Percentiles rank a stretch among this genome's conserved stretches.
Conservation (phyloP, 1,140 invertebrate genomes). For the Microplitis demolitor region DNA sequence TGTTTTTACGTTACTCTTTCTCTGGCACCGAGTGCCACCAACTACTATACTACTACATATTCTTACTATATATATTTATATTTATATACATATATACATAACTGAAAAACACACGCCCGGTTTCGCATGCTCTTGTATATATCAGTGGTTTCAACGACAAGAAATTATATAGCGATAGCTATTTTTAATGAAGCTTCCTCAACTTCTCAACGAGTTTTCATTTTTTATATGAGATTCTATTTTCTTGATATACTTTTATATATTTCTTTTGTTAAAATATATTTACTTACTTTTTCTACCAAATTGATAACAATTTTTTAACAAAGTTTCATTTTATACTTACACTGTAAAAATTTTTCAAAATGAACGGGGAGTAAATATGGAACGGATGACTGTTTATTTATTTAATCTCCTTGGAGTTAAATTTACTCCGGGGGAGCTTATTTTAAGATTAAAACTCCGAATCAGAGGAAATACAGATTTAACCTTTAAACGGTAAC, state of each 20-base stretch:
- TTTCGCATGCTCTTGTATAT: slow-evolving; percentile 29
- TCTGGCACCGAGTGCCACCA: slow-evolving; percentile 25
- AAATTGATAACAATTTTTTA: no score
- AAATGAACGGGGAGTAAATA: no score
- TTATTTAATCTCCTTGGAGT: no score
- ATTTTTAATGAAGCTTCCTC: slow-evolving; percentile 54
- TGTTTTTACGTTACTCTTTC: slow-evolving; percentile 38
- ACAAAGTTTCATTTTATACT: no score
- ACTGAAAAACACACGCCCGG: slow-evolving; percentile 17
- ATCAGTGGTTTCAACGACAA: slow-evolving; percentile 37
- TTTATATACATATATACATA: background rate
- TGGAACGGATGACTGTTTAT: no score
- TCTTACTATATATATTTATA: background rate
- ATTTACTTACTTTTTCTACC: slow-evolving; percentile 26
- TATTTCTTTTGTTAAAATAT: slow-evolving; percentile 46
- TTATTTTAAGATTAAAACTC: no score
- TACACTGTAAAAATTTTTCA: no score
- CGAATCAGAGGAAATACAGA: no score
- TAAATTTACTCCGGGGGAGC: no score
- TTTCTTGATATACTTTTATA: no score
- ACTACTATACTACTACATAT: background rate
- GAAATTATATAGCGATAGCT: slow-evolving; percentile 49
- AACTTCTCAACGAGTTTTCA: slow-evolving; percentile 27
- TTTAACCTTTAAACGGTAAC: no score
- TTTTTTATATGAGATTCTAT: no score